Evolutionary conservation across 2,888 invertebrate species (phyloP), one percentile per base, ranked within the genome.

Genomic region (Tachina lurida): DNA sequence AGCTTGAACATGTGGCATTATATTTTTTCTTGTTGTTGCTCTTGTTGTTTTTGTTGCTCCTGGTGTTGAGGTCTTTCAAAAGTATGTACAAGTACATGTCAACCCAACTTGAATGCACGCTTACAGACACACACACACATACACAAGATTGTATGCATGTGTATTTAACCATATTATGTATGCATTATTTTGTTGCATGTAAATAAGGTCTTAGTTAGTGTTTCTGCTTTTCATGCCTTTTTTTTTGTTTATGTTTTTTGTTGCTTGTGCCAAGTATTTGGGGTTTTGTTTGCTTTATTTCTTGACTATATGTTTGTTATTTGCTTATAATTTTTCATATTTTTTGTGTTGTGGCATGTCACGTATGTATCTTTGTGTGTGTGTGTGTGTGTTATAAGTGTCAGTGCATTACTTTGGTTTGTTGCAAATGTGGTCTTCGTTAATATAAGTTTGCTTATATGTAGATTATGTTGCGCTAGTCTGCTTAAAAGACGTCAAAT

Each of bases 121-220:
- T 22, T 2, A 19, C 31, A 49, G 13, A n/a, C 22, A n/a, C 7
- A 41, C 31, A n/a, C 15, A 43, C n/a, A 39, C 39, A 13, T 4
- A 60, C 39, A 2, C 15, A n/a, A 2, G 10, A 4, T 22, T 49
- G 10, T 60, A 22, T 49, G 5, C 17, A n/a, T 54, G 56, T 67
- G 39, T 56, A 8, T 60, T 15, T 31, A 43, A 70, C 41, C 19
- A 17, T 65, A 49, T 68, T 81, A 63, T 74, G 43, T 68, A 73
- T 84, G 76, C 68, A 81, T 85, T 85, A 81, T 85, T 81, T 81
- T 84, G 81, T 81, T 85, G 77, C 73, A 85, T 85, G 73, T 45
- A 85, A 81, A 81, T 85, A 77, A 68, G 81, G 77, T 74, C 74
- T 76, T 71, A 60, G 78, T 62, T 78, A 70, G 68, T 79, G 45